Evolutionary conservation across 2,797 vertebrate genomes (phyloP).

Genomic region (Halcyon badia): DNA sequence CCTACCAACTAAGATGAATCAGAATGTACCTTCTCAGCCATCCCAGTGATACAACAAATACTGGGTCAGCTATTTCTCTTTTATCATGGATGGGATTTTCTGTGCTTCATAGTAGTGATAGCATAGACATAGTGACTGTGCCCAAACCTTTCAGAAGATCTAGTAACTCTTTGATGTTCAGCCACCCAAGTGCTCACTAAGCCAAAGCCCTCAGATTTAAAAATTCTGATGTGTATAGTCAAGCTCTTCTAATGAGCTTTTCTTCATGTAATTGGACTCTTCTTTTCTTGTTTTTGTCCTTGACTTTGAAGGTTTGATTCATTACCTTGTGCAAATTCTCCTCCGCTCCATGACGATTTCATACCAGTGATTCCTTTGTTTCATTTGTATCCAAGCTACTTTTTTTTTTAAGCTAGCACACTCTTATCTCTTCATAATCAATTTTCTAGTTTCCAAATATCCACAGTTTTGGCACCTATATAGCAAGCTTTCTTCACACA

Average conservation of each 20-base stretch:
- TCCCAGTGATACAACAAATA: background rate
- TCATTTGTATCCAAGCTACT: background rate
- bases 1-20: background rate
- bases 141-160: background rate
- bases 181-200: background rate
- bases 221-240: background rate
- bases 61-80: background rate
- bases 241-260: background rate
- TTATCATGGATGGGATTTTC: background rate
- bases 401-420: background rate
- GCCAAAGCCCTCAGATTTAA: background rate
- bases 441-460: slow-evolving; percentile 36
- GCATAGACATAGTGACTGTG: background rate
- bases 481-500: background rate
- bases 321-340: background rate
- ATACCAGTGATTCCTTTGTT: background rate
- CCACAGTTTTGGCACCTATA: background rate
- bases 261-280: background rate
- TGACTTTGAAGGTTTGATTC: slow-evolving; percentile 10
- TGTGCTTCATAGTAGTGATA: background rate
- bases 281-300: background rate
- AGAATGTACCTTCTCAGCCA: background rate
- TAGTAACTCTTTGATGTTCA: background rate
- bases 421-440: background rate
- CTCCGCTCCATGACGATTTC: background rate